Conservation (phyloP, 2,113 vertebrate species). For the Aphelocoma coerulescens region DNA sequence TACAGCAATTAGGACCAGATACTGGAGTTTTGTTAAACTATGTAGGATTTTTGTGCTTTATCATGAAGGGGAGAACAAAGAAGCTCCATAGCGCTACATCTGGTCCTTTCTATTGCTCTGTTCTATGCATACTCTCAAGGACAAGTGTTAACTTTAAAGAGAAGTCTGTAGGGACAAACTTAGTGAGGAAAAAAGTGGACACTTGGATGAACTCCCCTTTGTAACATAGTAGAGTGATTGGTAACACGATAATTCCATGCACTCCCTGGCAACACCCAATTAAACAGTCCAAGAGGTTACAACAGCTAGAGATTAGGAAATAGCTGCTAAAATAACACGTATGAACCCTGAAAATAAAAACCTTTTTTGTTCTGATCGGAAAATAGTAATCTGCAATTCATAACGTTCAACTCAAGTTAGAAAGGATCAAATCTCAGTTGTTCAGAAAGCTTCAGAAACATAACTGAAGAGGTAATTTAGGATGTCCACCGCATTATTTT, state of each 20-base stretch:
- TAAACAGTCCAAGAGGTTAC: conserved; percentile 29
- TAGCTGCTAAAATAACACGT: neutral
- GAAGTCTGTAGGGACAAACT: conserved; percentile 23
- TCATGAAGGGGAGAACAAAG: conserved; percentile 59
- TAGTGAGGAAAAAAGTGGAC: neutral
- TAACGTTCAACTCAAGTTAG: conserved; percentile 23
- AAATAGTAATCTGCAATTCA: conserved; percentile 43
- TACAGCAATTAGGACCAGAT: conserved; percentile 65
- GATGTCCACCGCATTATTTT: neutral
- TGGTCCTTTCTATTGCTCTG: neutral
- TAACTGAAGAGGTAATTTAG: neutral
- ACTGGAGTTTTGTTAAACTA: conserved; percentile 45
- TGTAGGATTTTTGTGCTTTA: conserved; percentile 41
- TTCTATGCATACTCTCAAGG: neutral
- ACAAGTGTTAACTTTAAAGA: conserved; percentile 41
- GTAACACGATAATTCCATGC: neutral
- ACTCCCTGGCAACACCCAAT: conserved; percentile 3
- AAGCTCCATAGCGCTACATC: conserved; percentile 7
- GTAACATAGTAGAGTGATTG: neutral
- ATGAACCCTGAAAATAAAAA: neutral
- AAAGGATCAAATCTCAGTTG: neutral
- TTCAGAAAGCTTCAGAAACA: neutral
- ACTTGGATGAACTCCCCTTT: neutral
- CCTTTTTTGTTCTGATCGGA: neutral
- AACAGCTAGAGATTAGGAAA: conserved; percentile 6